Percentiles rank a stretch among this genome's conserved stretches.
phyloP scores from a whole-genome alignment of 2,888 invertebrate species.

The Luffia ferchaultella region DNA sequence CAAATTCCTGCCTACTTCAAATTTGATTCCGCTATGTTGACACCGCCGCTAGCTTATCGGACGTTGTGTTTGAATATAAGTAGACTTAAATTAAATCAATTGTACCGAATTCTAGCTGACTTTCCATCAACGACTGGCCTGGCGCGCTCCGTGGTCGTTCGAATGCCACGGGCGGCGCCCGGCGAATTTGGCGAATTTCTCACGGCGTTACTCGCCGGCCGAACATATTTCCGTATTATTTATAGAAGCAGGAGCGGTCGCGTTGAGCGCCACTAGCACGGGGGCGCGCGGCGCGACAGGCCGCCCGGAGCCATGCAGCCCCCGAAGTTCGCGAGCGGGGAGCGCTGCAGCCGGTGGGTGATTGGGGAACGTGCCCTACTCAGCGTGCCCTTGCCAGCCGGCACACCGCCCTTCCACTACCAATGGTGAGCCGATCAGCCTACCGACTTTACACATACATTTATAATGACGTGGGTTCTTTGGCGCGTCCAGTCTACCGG shows the following conservation, averaged over 20 bases:
- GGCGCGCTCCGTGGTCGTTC: too few relatives aligned
- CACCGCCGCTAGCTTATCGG: too few relatives aligned
- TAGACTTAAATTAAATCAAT: too few relatives aligned
- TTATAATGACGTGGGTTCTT: neutral
- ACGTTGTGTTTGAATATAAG: too few relatives aligned
- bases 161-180: too few relatives aligned
- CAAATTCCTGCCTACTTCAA: too few relatives aligned
- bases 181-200: slow-evolving; percentile 48
- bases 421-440: slow-evolving; percentile 36
- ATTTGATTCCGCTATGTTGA: too few relatives aligned
- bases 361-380: slow-evolving; percentile 33
- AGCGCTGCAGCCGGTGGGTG: neutral
- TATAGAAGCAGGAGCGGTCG: slow-evolving; percentile 57
- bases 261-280: slow-evolving; percentile 49
- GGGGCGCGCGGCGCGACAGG: slow-evolving; percentile 32
- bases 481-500: neutral
- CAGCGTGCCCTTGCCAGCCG: slow-evolving; percentile 33
- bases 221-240: slow-evolving; percentile 61
- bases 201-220: slow-evolving; percentile 40
- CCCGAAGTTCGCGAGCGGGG: slow-evolving; percentile 13
- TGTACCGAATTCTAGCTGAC: too few relatives aligned
- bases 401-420: slow-evolving; percentile 47
- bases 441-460: neutral
- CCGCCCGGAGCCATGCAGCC: slow-evolving; percentile 33
- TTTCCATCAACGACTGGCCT: too few relatives aligned